These are phyloP conservation scores for Cassiopea xamachana DNA, from an alignment of 30 jellyfish, hydroid and myxozoan species.

Conservation along the genomic window DNA sequence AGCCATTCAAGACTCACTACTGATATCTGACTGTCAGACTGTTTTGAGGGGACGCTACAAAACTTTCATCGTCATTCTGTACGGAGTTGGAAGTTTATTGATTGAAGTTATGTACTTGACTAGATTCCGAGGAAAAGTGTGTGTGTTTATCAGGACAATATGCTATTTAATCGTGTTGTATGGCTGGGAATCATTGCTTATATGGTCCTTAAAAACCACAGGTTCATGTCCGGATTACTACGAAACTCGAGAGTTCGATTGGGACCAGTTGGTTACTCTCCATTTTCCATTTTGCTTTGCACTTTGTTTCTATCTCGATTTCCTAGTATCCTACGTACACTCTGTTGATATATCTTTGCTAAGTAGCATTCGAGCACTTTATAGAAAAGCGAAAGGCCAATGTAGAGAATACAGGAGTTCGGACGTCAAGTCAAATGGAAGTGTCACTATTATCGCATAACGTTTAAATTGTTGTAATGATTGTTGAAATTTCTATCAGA, in stretches of 20 bases:
- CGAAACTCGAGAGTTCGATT: constrained; percentile 22
- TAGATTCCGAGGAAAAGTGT: constrained; percentile 24
- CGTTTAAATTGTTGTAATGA: background rate
- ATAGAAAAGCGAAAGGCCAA: background rate
- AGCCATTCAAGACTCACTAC: constrained; percentile 18
- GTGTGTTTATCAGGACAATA: constrained; percentile 14
- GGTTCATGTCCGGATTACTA: constrained; percentile 42
- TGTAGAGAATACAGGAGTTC: background rate
- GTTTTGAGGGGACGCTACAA: constrained; percentile 30
- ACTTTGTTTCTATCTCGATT: constrained; percentile 30
- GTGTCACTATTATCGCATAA: background rate
- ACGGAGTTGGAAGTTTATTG: constrained; percentile 46
- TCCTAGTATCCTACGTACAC: constrained; percentile 22
- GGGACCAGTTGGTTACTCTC: constrained; percentile 24
- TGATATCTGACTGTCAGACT: constrained; percentile 39
- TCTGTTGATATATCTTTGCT: constrained; percentile 23
- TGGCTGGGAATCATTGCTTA: constrained; percentile 28
- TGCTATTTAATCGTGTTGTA: constrained; percentile 23
- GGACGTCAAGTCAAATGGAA: background rate
- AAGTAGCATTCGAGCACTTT: background rate
- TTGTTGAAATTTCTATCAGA: too few species aligned
- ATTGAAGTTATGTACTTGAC: constrained; percentile 30
- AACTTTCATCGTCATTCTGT: constrained; percentile 25
- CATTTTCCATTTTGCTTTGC: constrained; percentile 55
- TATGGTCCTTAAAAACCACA: constrained; percentile 22